Percentiles rank a stretch among this genome's conserved stretches.
Evolutionary conservation across 1,140 invertebrate species (phyloP).

Genomic region (Drosophila parabipectinata): DNA sequence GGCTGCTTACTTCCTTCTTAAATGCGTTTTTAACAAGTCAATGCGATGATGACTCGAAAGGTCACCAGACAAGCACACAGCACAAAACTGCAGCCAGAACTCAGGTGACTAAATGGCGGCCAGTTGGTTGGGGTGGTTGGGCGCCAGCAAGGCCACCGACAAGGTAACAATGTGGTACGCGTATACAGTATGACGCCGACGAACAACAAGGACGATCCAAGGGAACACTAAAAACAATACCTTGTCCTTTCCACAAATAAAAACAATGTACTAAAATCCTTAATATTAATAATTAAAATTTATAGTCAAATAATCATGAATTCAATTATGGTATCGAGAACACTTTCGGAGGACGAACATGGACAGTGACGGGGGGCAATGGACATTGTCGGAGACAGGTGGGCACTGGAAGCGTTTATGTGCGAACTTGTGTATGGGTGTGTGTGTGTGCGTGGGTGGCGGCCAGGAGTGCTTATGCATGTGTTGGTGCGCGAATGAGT

Average conservation of each 20-base stretch:
- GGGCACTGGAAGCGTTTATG: constrained; percentile 1
- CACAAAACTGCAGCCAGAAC: constrained; percentile 16
- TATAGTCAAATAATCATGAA: not conserved
- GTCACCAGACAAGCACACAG: constrained; percentile 67
- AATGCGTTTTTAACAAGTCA: constrained; percentile 74
- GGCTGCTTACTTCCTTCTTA: constrained; percentile 55
- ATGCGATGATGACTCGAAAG: constrained; percentile 71
- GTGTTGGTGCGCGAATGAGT: constrained; percentile 32
- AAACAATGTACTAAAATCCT: no score
- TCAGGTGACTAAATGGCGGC: constrained; percentile 12
- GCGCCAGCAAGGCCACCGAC: constrained; percentile 46
- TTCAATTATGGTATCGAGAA: constrained; percentile 6
- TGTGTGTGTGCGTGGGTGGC: constrained; percentile 39
- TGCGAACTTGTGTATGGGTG: constrained; percentile 9
- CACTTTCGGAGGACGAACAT: constrained; percentile 33
- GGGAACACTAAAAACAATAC: constrained; percentile 8
- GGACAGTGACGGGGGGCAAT: constrained; percentile 6
- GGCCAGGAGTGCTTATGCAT: constrained; percentile 30
- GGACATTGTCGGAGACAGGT: constrained; percentile 10
- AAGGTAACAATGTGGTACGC: constrained; percentile 48
- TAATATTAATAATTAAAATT: no score
- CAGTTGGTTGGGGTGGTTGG: not conserved
- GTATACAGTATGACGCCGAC: no score
- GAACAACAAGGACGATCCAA: constrained; percentile 17
- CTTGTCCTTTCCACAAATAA: not conserved